These are phyloP conservation scores for Nebria brevicollis DNA, from an alignment of 2,888 invertebrate genomes.

Conservation along the genomic window DNA sequence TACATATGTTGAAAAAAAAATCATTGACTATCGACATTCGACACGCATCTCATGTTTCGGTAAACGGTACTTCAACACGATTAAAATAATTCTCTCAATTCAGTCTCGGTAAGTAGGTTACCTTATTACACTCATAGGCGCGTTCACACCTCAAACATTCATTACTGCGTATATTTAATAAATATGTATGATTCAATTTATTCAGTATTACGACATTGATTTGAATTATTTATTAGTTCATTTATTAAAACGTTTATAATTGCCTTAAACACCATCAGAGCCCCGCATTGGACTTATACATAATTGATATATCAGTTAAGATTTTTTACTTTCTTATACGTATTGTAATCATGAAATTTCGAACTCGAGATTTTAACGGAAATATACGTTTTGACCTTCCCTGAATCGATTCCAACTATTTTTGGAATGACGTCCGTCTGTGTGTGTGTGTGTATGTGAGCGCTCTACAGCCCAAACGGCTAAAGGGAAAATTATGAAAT, in stretches of 20 bases:
- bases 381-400: too few relatives aligned
- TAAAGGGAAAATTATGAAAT: too few relatives aligned
- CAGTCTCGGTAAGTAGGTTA: constrained; percentile 2
- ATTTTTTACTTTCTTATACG: too few relatives aligned
- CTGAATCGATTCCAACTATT: too few relatives aligned
- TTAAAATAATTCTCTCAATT: background rate
- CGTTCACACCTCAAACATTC: background rate
- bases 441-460: too few relatives aligned
- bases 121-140: constrained; percentile 9
- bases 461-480: too few relatives aligned
- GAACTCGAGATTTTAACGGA: too few relatives aligned
- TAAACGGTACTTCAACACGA: constrained; percentile 11
- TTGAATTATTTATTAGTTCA: constrained; percentile 4
- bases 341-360: too few relatives aligned
- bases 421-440: too few relatives aligned
- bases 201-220: background rate
- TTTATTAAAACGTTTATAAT: background rate
- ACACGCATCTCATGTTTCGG: background rate
- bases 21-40: background rate
- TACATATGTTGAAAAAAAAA: background rate
- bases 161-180: background rate
- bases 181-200: background rate
- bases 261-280: too few relatives aligned
- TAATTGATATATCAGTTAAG: background rate
- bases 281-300: too few relatives aligned